Conservation (phyloP, 1,140 invertebrate species). For the Eulimnadia texana region DNA sequence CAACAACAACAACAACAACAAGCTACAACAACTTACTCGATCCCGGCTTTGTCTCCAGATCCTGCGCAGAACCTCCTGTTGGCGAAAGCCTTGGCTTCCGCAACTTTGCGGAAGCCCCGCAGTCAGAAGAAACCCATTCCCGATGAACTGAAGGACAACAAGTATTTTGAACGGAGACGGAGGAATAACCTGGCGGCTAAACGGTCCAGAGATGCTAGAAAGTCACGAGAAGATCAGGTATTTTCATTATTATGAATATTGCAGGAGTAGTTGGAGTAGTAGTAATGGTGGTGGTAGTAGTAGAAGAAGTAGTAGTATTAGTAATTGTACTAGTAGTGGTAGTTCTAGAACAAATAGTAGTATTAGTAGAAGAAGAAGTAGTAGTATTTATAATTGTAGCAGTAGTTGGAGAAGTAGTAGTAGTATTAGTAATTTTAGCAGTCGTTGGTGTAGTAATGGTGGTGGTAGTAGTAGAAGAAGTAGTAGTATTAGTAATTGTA, state of each 20-base stretch:
- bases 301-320: too few relatives aligned
- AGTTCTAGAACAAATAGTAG: too few relatives aligned
- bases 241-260: conserved; percentile 13
- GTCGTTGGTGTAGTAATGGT: too few relatives aligned
- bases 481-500: too few relatives aligned
- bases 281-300: too few relatives aligned
- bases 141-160: conserved; percentile 69
- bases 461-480: too few relatives aligned
- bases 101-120: conserved; percentile 34
- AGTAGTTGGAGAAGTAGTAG: too few relatives aligned
- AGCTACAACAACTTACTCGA: neutral
- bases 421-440: too few relatives aligned
- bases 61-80: conserved; percentile 7
- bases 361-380: too few relatives aligned
- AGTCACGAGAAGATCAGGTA: conserved; percentile 70
- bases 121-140: conserved; percentile 78
- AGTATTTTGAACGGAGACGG: conserved; percentile 71
- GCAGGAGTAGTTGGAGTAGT: conserved; percentile 20
- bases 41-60: conserved; percentile 2
- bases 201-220: conserved; percentile 69
- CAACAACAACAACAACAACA: neutral
- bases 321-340: too few relatives aligned
- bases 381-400: too few relatives aligned
- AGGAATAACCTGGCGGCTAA: conserved; percentile 83
- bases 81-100: conserved; percentile 12